Base-by-base conservation (phyloP, 2,888 invertebrate genomes). In the Alitta virens region DNA sequence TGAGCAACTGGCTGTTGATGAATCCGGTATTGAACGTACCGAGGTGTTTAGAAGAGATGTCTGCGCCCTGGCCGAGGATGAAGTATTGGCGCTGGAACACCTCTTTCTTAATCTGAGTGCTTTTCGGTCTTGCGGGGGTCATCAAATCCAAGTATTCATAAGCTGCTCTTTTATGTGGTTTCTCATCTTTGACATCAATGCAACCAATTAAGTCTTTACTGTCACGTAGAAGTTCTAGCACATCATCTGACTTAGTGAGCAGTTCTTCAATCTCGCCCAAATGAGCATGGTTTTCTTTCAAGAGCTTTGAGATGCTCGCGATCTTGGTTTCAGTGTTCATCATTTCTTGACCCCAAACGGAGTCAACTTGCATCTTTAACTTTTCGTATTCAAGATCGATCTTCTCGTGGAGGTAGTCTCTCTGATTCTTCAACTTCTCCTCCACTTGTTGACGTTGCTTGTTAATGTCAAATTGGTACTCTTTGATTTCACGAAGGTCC, bases 1-100 rank as follows among this genome's bases (percentile, higher is more conserved):
- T 49, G 5, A 2, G 12, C 16, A 24, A 38, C 21, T 23, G 18
- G 16, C 7, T 40, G 25, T 7, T 2, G 14, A 14, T n/a, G 25
- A 16, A 27, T 2, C 51, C 49, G 1, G 59, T 33, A 2, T 50
- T 59, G 42, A 59, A 50, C 2, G 27, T 40, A 2, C 59, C 59
- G 7, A 46, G 21, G n/a, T 46, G 46, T 33, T 33, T 33, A 7
- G 33, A 33, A 33, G 33, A 33, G 33, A 33, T 33, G 12, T 33
- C 33, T 5, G 21, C 21, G n/a, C 46, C 46, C n/a, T n/a, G 46
- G 7, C 18, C 46, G 21, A 46, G 21, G n/a, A 46, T 46, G 46
- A 46, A 46, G 46, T 21, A 46, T n/a, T 46, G 46, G 5, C 18
- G 46, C n/a, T 46, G 46, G n/a, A 21, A 46, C 7, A 46, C 46